A percentile compares a stretch with the other conserved stretches of the same genome.
Evolutionary conservation across 2,113 vertebrate genomes (phyloP).

Genomic region (Loxodonta africana): DNA sequence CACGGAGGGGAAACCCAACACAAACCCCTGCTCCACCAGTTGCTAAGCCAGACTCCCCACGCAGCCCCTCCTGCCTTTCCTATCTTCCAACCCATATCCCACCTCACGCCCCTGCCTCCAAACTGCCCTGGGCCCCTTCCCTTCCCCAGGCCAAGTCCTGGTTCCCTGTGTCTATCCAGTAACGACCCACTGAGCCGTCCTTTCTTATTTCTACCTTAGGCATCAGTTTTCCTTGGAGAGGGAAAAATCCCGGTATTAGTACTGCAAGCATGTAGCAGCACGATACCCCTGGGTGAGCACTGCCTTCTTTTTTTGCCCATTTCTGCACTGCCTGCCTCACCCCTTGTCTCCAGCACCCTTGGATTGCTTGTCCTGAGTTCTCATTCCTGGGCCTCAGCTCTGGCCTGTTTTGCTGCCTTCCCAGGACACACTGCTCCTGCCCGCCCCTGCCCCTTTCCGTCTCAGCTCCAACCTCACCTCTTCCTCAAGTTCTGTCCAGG

Average conservation of each 20-base stretch:
- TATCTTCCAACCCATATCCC: background rate
- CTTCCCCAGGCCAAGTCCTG: background rate
- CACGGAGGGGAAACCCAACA: background rate
- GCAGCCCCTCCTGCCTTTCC: background rate
- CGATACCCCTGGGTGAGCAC: accelerated
- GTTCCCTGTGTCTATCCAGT: background rate
- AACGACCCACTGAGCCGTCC: too few species aligned
- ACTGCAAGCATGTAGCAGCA: too few species aligned
- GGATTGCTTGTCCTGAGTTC: accelerated
- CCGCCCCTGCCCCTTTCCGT: background rate
- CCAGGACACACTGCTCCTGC: background rate
- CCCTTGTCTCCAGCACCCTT: too few species aligned
- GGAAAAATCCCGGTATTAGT: background rate
- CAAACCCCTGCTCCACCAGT: background rate
- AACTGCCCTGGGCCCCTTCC: background rate
- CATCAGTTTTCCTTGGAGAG: background rate
- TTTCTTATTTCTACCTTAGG: background rate
- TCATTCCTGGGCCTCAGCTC: background rate
- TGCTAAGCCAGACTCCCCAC: background rate
- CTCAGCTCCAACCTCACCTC: background rate
- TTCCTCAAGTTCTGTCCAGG: background rate
- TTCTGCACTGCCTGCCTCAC: background rate
- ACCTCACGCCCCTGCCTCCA: background rate
- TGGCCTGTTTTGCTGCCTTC: background rate
- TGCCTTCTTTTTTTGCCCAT: background rate